Evolutionary conservation across 2,888 invertebrate species (phyloP), one percentile per base, ranked within the genome.

Genomic region (Drosophila anomelani): DNA sequence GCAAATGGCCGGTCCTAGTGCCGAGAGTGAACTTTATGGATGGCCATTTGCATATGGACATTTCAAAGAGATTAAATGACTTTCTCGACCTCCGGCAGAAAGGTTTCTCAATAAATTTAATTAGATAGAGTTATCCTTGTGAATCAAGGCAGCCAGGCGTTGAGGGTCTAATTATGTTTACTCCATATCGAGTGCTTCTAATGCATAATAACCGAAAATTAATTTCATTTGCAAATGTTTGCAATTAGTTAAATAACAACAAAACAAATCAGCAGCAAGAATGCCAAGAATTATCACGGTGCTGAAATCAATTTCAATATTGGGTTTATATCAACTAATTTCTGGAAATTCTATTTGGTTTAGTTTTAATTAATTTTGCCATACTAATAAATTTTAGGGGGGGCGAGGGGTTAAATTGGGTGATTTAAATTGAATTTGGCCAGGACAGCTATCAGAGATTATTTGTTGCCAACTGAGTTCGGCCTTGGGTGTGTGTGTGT

Each of bases 361-460:
- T 73, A 63, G 56, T 68, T 78, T 77, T 79, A 87, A 88, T 89
- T 89, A 76, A 85, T 81, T 87, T 75, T 17, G 61, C 38, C 67
- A 29, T 53, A 54, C 49, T 57, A 51, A 69, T 63, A 74, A 76
- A 83, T 62, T 68, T 23, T 29, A 46, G 34, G 8, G 13, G 8
- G 12, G 43, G 8, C 0, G 49, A 39, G 8, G n/a, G 43, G 8
- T 26, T 23, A 23, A 13, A 39, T 38, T 47, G 64, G 72, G 36
- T n/a, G 49, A 46, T 67, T 54, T 59, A 51, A 80, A 85, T 69
- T 59, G 53, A 75, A 74, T 76, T 74, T 46, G 58, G 47, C 47
- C 58, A 34, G 26, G 41, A 34, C 61, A 80, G 54, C 47, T 54
- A 76, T 63, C 57, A 70, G 53, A 77, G 79, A 86, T 88, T 79